Percentiles rank a stretch among this genome's conserved stretches.
These are phyloP conservation scores for Notolepis coatsorum DNA, from an alignment of 2,797 vertebrate genomes.

Conservation along the genomic window DNA sequence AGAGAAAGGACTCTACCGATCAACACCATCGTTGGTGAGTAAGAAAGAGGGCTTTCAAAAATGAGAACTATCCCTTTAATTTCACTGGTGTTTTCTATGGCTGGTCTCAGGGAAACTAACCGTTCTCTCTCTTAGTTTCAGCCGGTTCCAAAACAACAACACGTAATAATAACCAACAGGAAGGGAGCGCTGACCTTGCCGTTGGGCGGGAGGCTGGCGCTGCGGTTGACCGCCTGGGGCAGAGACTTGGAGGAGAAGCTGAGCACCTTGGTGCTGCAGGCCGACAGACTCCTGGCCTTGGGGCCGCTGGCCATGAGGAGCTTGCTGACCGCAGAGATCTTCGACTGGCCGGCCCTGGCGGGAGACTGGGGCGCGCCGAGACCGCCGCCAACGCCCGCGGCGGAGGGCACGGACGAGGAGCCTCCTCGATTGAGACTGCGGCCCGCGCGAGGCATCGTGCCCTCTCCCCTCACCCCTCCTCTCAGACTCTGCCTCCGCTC, in stretches of 20 bases:
- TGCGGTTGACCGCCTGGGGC: slow-evolving; percentile 91
- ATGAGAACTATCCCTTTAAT: too few species aligned
- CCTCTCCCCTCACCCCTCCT: slow-evolving; percentile 85
- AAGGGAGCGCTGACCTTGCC: slow-evolving; percentile 77
- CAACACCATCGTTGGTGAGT: neutral
- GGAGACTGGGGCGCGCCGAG: slow-evolving; percentile 84
- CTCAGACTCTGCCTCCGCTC: slow-evolving; percentile 92
- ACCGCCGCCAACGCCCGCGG: slow-evolving; percentile 60
- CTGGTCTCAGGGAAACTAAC: neutral
- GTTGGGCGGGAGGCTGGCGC: slow-evolving; percentile 88
- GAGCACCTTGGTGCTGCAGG: slow-evolving; percentile 93
- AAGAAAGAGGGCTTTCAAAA: too few species aligned
- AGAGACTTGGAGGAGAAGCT: slow-evolving; percentile 98
- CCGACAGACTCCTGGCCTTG: slow-evolving; percentile 90
- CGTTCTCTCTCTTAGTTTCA: too few species aligned
- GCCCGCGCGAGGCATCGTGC: slow-evolving; percentile 90
- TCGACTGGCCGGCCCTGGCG: slow-evolving; percentile 87
- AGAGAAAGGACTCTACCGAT: neutral
- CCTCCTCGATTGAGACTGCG: slow-evolving; percentile 87
- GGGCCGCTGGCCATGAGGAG: slow-evolving; percentile 95
- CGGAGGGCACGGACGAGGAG: slow-evolving; percentile 81
- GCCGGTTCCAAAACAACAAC: too few species aligned
- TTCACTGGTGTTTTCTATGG: neutral
- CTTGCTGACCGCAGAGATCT: slow-evolving; percentile 96
- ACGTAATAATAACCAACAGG: neutral